These are phyloP conservation scores for Himalopsyche phryganea DNA, from an alignment of 1,140 invertebrate species.

Conservation along the genomic window DNA sequence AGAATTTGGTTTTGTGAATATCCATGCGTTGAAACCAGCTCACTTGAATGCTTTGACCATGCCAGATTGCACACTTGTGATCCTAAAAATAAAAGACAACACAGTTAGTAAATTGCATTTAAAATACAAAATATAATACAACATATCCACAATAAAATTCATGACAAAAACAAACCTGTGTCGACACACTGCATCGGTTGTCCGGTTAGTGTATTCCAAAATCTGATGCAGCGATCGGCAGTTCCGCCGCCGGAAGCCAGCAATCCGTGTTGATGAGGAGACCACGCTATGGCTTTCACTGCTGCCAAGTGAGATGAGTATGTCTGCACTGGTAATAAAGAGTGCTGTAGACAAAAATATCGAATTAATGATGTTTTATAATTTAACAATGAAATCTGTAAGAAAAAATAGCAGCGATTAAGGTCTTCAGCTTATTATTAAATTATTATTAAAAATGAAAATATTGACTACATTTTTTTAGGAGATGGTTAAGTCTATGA, in stretches of 20 bases:
- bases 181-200: slow-evolving; percentile 99
- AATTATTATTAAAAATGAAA: too few relatives aligned
- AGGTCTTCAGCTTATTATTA: too few relatives aligned
- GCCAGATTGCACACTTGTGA: slow-evolving; percentile 98
- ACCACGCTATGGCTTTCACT: slow-evolving; percentile 99
- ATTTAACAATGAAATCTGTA: too few relatives aligned
- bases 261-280: slow-evolving; percentile 97
- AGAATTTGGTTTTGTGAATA: slow-evolving; percentile 99
- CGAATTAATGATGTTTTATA: too few relatives aligned
- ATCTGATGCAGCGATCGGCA: slow-evolving; percentile 95
- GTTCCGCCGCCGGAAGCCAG: slow-evolving; percentile 97
- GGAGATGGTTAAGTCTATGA: too few relatives aligned
- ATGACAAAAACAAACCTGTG: slow-evolving; percentile 60
- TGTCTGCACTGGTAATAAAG: slow-evolving; percentile 85
- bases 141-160: too few relatives aligned
- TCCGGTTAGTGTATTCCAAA: slow-evolving; percentile 99
- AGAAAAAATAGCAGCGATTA: too few relatives aligned
- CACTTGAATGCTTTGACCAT: slow-evolving; percentile 98
- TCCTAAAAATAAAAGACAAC: slow-evolving; percentile 51
- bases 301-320: slow-evolving; percentile 98
- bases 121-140: too few relatives aligned
- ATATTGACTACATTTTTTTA: too few relatives aligned
- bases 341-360: slow-evolving; percentile 56
- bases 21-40: slow-evolving; percentile 97
- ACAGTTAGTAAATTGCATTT: too few relatives aligned